Evolutionary conservation across 2,888 invertebrate genomes (phyloP), one percentile per base, ranked within the genome.

Genomic region (Habrosyne pyritoides): DNA sequence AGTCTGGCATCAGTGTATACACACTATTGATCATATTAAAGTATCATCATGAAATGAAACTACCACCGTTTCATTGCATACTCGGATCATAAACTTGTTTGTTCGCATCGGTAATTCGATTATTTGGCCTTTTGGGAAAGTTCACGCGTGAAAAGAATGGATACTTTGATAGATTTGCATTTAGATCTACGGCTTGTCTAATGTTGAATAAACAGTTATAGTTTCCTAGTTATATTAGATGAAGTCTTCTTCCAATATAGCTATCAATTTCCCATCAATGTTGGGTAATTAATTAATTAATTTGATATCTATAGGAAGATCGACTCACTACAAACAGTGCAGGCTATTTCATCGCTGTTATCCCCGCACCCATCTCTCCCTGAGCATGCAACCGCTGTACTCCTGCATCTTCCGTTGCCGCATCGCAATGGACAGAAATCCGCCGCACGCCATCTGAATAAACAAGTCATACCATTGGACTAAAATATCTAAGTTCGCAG

Each of bases 361-460:
- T 98, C 98, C 7, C 98, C 98, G 77, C 98, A 98, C 21, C 98
- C 98, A 83, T 98, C 98, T 46, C 96, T 94, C 24, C 98, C 98
- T 12, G 97, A 97, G 85, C 98, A 98, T 2, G 97, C 95, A 60
- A 98, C 97, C 0, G 98, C 98, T 56, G 97, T 96, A 52, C 97
- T 97, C 56, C 98, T 94, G 83, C 98, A 98, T 57, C 97, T 93
- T 1, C 97, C 97, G 84, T 98, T 98, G 61, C 95, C 95, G 86
- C 98, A 98, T 33, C 96, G 94, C 81, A 97, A 94, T 42, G 98
- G 98, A 77, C 98, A 98, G 76, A 94, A 94, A 71, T 94, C 94
- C 4, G 79, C 93, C 18, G 92, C 92, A 28, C 92, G 87, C 92
- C 92, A 91, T 77, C 90, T 89, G 67, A 21, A 33, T 12, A 63